A percentile compares a stretch with the other conserved stretches of the same genome.
phyloP scores from a whole-genome alignment of 2,113 vertebrate species.

The Onychostruthus taczanowskii region DNA sequence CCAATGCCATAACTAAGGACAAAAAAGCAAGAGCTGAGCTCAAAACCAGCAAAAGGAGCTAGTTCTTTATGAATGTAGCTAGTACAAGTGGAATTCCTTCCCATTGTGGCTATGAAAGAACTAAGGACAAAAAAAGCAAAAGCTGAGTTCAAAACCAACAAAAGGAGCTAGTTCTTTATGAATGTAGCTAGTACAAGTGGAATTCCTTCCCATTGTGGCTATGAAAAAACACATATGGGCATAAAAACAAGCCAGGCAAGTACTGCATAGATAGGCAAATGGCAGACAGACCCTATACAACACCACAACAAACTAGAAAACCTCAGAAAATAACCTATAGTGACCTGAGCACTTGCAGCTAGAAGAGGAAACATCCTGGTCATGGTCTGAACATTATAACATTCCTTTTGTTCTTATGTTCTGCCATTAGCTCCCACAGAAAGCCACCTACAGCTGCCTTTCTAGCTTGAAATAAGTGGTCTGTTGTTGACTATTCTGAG shows the following conservation, averaged over 20 bases:
- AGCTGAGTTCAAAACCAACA: not conserved
- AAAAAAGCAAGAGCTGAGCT: not conserved
- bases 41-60: not conserved
- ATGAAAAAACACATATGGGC: not conserved
- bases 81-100: not conserved
- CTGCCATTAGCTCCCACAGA: not conserved
- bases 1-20: not conserved
- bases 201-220: not conserved
- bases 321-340: not conserved
- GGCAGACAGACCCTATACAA: not conserved
- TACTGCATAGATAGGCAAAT: not conserved
- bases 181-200: not conserved
- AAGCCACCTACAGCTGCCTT: not conserved
- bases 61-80: not conserved
- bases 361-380: not conserved
- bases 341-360: not conserved
- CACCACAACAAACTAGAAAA: not conserved
- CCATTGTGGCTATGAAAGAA: not conserved
- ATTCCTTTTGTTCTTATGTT: not conserved
- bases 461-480: not conserved
- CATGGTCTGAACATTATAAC: not conserved
- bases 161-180: not conserved
- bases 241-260: not conserved
- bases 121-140: not conserved
- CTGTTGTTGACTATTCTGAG: not conserved